Conservation (phyloP, 2,888 invertebrate genomes). For the Pristionchus maxplancki region DNA sequence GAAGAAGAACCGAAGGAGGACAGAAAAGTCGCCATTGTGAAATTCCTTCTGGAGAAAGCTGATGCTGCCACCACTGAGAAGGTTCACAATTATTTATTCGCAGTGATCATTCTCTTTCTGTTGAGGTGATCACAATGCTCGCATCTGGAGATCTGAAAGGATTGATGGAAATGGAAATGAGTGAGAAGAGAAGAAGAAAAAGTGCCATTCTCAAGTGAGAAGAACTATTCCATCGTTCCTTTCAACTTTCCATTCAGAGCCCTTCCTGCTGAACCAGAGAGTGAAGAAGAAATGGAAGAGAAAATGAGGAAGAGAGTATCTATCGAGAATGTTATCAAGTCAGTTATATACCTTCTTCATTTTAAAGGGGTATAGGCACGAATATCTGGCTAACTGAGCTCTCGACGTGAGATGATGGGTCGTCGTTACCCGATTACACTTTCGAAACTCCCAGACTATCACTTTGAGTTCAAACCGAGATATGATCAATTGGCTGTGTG, state of each 20-base stretch:
- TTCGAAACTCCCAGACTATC: too few relatives aligned
- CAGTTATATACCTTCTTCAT: background rate
- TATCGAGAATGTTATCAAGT: constrained; percentile 52
- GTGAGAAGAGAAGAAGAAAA: constrained; percentile 40
- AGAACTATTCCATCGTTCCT: background rate
- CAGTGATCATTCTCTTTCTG: background rate
- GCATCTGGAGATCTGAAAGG: constrained; percentile 50
- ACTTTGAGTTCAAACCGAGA: too few relatives aligned
- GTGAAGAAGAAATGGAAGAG: constrained; percentile 40
- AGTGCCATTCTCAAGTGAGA: constrained; percentile 43
- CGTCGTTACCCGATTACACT: too few relatives aligned
- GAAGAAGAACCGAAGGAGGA: constrained; percentile 4
- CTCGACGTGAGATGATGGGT: too few relatives aligned
- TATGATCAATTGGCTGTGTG: too few relatives aligned
- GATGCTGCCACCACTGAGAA: constrained; percentile 48
- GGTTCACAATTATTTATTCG: background rate
- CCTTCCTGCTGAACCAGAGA: constrained; percentile 6
- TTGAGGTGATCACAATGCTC: constrained; percentile 50
- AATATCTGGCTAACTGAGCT: too few relatives aligned
- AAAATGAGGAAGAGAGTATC: constrained; percentile 47
- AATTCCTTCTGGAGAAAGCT: constrained; percentile 52
- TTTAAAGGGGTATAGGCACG: too few relatives aligned
- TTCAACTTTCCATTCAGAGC: background rate
- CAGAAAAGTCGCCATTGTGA: constrained; percentile 51
- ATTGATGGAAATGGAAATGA: constrained; percentile 37